Evolutionary conservation across 2,113 vertebrate genomes (phyloP), one percentile per base, ranked within the genome.

Genomic region (Oceanodroma tethys): DNA sequence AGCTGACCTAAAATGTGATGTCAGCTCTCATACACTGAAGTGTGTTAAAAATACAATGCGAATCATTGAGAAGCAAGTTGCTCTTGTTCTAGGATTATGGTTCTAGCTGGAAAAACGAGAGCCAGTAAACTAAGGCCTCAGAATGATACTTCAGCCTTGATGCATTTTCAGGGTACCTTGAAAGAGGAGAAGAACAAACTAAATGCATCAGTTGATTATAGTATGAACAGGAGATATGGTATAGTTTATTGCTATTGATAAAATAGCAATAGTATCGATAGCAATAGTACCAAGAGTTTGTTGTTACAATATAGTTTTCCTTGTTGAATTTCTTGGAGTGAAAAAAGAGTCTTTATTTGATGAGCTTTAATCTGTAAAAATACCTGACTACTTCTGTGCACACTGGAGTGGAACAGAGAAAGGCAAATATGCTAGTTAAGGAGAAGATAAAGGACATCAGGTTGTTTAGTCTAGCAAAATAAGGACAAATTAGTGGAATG

Each of bases 381-480:
- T 34, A 71, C 36, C 47, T 55, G 36, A 15, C 17, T 71, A 8
- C 23, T 82, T 10, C 48, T 58, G 5, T 42, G n/a, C 50, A 45
- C 15, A n/a, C 34, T 70, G 52, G 18, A 47, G 32, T 67, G 26
- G 42, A 67, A 40, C 9, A 89, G 9, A 89, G 52, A 52, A 79
- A 84, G 52, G 8, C 16, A 91, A 86, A 81, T 67, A 47, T 12
- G 10, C 71, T 52, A 40, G 30, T 72, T 91, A 79, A 91, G 70
- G 47, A 73, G 34, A 83, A 81, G 52, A 90, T 90, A 62, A 93
- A 87, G 84, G 62, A 62, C 48, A 48, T 73, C 55, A 62, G 14
- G 11, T 88, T 96, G 96, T 95, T 96, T 95, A 95, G 87, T 94
- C 87, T 96, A 88, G 59, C 48, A 92, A 91, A 96, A 88, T 47